Conservation (phyloP, 2,888 invertebrate genomes). For the Tribolium freemani region DNA sequence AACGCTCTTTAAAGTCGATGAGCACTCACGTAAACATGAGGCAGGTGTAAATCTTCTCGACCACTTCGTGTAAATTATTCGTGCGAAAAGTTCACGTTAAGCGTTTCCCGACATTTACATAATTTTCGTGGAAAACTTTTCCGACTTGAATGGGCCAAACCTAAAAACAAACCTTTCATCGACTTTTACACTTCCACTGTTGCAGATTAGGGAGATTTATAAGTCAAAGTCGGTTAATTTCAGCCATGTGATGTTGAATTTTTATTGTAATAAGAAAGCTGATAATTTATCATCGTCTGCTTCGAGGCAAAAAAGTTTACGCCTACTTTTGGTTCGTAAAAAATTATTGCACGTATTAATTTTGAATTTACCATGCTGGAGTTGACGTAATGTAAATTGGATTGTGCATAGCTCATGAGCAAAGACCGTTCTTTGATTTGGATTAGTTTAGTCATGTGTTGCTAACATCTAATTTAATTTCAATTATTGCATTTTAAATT, state of each 20-base stretch:
- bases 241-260: not conserved
- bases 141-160: constrained; percentile 11
- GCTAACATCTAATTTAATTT: not conserved
- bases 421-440: not conserved
- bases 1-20: not conserved
- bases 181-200: constrained; percentile 1
- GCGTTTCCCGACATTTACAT: constrained; percentile 34
- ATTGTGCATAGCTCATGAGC: not conserved
- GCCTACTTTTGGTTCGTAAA: not conserved
- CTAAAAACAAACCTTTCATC: constrained; percentile 23
- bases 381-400: constrained; percentile 11
- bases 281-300: constrained; percentile 5
- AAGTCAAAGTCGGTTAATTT: constrained; percentile 2
- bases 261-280: not conserved
- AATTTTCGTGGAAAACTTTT: constrained; percentile 29
- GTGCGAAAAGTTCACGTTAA: constrained; percentile 12
- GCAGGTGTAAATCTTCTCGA: constrained; percentile 11
- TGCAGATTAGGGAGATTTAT: not conserved
- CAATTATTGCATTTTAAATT: not conserved
- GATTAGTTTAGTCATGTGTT: not conserved
- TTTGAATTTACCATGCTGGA: constrained; percentile 4
- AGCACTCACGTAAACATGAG: constrained; percentile 1
- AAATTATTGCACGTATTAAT: constrained; percentile 7
- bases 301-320: not conserved
- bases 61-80: constrained; percentile 19